Evolutionary conservation across 2,113 vertebrate species (phyloP), one percentile per base, ranked within the genome.

Genomic region (Cyanistes caeruleus): DNA sequence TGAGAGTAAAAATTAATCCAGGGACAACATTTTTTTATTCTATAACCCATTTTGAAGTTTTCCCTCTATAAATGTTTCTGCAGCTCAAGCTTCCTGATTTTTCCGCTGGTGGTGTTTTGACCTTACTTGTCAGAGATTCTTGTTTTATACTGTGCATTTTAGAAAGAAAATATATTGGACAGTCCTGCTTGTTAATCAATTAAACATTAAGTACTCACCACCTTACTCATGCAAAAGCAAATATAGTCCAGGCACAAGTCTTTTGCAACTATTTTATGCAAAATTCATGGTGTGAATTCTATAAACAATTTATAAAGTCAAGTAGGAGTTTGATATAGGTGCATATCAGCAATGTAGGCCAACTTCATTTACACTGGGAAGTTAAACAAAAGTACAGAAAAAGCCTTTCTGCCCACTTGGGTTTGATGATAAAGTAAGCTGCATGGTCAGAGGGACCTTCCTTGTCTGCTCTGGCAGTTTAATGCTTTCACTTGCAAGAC

Each of bases 281-380:
- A 96, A 97, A 98, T 98, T 97, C 67, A 85, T 97, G 82, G 92
- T 95, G 72, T 79, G 96, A 97, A 95, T 97, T 96, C 95, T 84
- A 98, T 98, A 97, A 98, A 98, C 97, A 98, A 98, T 98, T 98
- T 95, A 98, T 98, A 94, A 97, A 97, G 97, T 96, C 94, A 97
- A 97, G 96, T 79, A 96, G 35, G 95, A 97, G 76, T 82, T 89
- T 95, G 93, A 91, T 83, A 92, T 84, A 89, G 55, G 84, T 73
- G 80, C 58, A 5, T 64, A 70, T 68, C 95, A 94, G 73, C 84
- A 90, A 91, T 87, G 83, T 87, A 86, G 81, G 85, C 76, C 82
- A 82, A 75, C 68, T 88, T 95, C 89, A 87, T 95, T 95, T 95
- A 92, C 33, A 10, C 84, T n/a, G 68, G 74, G 84, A 96, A 94